phyloP scores from a whole-genome alignment of 2,113 vertebrate genomes.

The Sitta europaea region DNA sequence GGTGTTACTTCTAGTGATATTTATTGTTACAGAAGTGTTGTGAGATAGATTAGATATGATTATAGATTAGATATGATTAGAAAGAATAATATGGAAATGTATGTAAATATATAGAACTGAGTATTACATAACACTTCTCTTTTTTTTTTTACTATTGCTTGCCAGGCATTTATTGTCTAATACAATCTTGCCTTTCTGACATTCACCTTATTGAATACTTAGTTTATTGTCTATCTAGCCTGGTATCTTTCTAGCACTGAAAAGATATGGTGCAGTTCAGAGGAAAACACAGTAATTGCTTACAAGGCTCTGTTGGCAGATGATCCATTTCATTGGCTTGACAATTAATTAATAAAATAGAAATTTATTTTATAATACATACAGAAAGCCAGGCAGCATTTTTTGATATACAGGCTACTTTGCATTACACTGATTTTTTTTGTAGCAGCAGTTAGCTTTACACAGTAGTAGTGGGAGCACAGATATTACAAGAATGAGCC shows the following conservation, averaged over 20 bases:
- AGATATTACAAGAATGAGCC: not conserved
- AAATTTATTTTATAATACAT: not conserved
- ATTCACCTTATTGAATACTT: not conserved
- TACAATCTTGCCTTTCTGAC: not conserved
- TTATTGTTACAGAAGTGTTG: not conserved
- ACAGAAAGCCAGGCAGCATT: not conserved
- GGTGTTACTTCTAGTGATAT: not conserved
- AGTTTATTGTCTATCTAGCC: not conserved
- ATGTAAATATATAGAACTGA: not conserved
- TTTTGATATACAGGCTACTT: not conserved
- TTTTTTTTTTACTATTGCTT: not conserved
- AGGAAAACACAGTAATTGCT: not conserved
- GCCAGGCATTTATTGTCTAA: not conserved
- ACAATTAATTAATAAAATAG: not conserved
- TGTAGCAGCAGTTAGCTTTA: not conserved
- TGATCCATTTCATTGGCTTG: not conserved
- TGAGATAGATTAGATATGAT: too few relatives aligned
- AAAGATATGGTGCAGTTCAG: not conserved
- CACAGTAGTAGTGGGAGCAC: not conserved
- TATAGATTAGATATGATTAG: too few relatives aligned
- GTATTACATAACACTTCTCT: not conserved
- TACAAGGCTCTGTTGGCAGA: not conserved
- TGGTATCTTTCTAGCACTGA: not conserved
- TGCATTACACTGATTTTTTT: not conserved
- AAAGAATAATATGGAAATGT: not conserved